Evolutionary conservation across 2,113 vertebrate species (phyloP), one percentile per base, ranked within the genome.

Genomic region (Melanocharis versteri): DNA sequence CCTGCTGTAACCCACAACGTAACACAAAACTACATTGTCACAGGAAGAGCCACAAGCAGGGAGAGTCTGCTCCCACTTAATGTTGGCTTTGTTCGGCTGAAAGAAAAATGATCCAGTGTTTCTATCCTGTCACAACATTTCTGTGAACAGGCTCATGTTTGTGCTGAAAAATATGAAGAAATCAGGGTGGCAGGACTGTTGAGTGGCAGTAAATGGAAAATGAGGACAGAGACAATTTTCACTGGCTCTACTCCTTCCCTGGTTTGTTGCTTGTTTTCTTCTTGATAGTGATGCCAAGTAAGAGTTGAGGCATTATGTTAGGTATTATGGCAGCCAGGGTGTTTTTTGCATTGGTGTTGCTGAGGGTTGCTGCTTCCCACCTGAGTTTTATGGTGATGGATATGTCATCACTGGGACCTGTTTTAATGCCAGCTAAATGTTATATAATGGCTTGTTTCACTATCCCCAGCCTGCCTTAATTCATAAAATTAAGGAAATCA

Each of bases 391-490:
- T 68, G 37, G 42, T 77, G 51, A 70, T 73, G 75, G 70, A 61
- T 77, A 62, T 90, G 76, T 88, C 71, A 87, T 80, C 4, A 0
- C 37, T 78, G 35, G 39, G 71, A 53, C 51, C 40, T 83, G 21
- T 86, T 92, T 82, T 87, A 81, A 30, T 64, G 60, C 72, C 61
- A 76, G n/a, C 44, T 87, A 75, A 86, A 82, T 7, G 1, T 83
- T 90, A 51, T 26, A 20, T 66, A 78, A 70, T 81, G 75, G 35
- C 56, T 92, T 91, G 35, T 92, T 96, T 96, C 71, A 92, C 62
- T 94, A 50, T 73, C 40, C 45, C 13, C 56, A 78, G 61, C 66
- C 94, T 94, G 61, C 76, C 57, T 84, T 93, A 71, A 62, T 95
- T 79, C 22, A 71, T 95, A 94, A 89, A 96, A 86, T 81, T 70